Percentiles rank a stretch among this genome's conserved stretches.
Evolutionary conservation across 1,140 invertebrate genomes (phyloP).

Genomic region (Stegodyphus mimosarum): DNA sequence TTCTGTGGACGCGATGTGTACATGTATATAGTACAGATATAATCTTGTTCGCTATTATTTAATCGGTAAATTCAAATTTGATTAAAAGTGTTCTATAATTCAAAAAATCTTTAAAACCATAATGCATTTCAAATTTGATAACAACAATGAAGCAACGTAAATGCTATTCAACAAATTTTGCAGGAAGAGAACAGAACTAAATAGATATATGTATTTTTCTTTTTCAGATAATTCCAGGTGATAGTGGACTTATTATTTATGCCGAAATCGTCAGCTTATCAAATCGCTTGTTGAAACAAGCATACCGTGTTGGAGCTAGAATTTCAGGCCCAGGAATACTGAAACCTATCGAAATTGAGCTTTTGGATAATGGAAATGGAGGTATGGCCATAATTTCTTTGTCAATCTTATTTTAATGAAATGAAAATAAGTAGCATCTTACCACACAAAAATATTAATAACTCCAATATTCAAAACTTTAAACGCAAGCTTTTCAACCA

Average conservation of each 20-base stretch:
- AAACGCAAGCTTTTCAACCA: too few relatives aligned
- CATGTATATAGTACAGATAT: too few relatives aligned
- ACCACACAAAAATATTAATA: too few relatives aligned
- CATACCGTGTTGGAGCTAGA: background rate
- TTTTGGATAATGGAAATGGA: constrained; percentile 55
- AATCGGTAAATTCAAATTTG: too few relatives aligned
- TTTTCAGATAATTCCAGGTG: constrained; percentile 13
- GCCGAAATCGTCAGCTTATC: background rate
- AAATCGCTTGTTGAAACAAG: background rate
- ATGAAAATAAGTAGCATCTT: too few relatives aligned
- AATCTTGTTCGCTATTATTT: too few relatives aligned
- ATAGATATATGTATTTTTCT: background rate
- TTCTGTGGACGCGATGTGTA: too few relatives aligned
- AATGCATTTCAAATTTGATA: too few relatives aligned
- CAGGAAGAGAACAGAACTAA: too few relatives aligned
- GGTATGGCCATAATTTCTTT: background rate
- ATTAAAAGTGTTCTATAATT: too few relatives aligned
- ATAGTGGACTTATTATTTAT: constrained; percentile 36
- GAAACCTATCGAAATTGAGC: background rate
- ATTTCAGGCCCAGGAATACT: constrained; percentile 20
- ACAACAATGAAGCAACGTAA: background rate
- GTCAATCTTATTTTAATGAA: background rate
- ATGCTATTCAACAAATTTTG: background rate
- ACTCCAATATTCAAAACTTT: too few relatives aligned
- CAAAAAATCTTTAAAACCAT: too few relatives aligned